These are phyloP conservation scores for Melanotaenia boesemani DNA, from an alignment of 2,797 vertebrate species.

Conservation along the genomic window DNA sequence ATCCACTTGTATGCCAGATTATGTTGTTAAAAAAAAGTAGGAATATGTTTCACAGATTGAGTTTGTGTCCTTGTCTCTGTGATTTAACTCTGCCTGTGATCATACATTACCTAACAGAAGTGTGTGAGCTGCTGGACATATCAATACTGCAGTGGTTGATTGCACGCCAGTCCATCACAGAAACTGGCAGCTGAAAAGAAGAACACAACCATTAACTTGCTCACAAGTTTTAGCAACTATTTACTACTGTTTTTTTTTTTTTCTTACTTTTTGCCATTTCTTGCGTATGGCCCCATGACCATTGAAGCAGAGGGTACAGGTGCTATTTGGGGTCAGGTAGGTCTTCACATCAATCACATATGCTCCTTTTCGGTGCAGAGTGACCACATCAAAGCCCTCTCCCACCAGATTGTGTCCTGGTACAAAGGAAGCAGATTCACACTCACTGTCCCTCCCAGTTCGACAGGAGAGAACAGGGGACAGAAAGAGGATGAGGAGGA, in stretches of 20 bases:
- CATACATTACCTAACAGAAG: constrained; percentile 25
- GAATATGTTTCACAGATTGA: no score
- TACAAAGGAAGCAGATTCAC: constrained; percentile 39
- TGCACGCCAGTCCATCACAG: constrained; percentile 47
- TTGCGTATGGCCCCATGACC: constrained; percentile 31
- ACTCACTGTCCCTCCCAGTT: not conserved
- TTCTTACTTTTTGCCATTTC: constrained; percentile 47
- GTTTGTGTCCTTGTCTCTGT: no score
- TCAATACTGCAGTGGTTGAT: not conserved
- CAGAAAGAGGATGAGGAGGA: constrained; percentile 38
- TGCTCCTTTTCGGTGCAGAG: constrained; percentile 23
- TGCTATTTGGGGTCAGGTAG: not conserved
- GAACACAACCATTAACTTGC: not conserved
- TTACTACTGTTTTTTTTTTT: not conserved
- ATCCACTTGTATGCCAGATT: no score
- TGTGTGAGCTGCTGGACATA: constrained; percentile 14
- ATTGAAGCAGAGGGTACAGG: constrained; percentile 51
- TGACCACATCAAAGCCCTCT: constrained; percentile 51
- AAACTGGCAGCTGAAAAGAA: constrained; percentile 49
- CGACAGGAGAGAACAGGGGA: constrained; percentile 21
- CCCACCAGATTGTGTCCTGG: constrained; percentile 64
- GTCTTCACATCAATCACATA: constrained; percentile 40
- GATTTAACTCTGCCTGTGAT: not conserved
- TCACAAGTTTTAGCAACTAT: not conserved
- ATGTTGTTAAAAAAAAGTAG: no score